Evolutionary conservation across 2,797 vertebrate species (phyloP).

Genomic region (Rousettus madagascariensis): DNA sequence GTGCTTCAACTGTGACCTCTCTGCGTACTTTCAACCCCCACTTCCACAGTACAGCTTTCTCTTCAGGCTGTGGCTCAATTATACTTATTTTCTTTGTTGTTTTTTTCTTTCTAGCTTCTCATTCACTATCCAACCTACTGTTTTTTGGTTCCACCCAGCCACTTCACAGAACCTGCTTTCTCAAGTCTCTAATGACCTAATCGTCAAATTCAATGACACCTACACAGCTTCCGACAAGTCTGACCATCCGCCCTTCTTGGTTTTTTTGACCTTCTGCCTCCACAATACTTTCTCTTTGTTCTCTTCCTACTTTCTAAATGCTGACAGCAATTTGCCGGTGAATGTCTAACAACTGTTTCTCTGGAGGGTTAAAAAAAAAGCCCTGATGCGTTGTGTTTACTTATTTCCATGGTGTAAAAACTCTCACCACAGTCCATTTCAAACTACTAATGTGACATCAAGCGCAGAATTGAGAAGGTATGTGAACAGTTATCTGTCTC

Average conservation of each 20-base stretch:
- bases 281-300: not conserved
- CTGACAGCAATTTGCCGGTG: not conserved
- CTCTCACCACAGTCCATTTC: not conserved
- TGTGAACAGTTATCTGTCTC: not conserved
- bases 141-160: not conserved
- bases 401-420: not conserved
- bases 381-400: not conserved
- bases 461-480: not conserved
- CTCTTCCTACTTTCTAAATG: not conserved
- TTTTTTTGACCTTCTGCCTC: slow-evolving; percentile 25
- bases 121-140: not conserved
- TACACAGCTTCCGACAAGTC: not conserved
- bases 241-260: not conserved
- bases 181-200: not conserved
- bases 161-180: not conserved
- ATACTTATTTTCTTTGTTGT: not conserved
- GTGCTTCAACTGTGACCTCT: not conserved
- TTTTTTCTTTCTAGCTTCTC: not conserved
- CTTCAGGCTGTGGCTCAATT: not conserved
- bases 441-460: not conserved
- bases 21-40: not conserved
- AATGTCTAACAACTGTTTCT: not conserved
- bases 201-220: slow-evolving; percentile 3
- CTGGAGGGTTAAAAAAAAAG: not conserved
- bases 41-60: not conserved